A percentile compares a stretch with the other conserved stretches of the same genome.
Evolutionary conservation across 2,797 vertebrate species (phyloP).

Genomic region (Lutjanus campechanus): DNA sequence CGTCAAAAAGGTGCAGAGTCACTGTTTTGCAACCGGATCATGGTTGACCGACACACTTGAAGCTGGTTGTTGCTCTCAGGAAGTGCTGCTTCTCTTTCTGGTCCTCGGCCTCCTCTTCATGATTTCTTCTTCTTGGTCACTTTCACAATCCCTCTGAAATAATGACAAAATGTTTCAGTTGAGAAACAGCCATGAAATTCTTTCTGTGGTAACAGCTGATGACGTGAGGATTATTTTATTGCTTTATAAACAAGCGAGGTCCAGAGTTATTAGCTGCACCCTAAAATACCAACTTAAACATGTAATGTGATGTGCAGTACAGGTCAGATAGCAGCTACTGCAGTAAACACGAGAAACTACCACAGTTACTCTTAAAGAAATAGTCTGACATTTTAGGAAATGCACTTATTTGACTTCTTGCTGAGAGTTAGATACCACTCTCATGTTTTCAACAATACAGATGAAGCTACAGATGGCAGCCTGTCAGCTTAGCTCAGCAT

Average conservation of each 20-base stretch:
- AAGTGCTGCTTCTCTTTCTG: constrained; percentile 93
- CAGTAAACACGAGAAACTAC: neutral
- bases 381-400: neutral
- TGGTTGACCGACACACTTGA: constrained; percentile 1
- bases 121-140: constrained; percentile 92
- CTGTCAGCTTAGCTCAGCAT: neutral
- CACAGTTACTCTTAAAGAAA: neutral
- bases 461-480: neutral
- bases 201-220: constrained; percentile 3
- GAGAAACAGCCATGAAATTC: neutral
- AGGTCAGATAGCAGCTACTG: neutral
- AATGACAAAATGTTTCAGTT: constrained; percentile 14
- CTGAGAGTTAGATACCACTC: neutral
- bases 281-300: neutral
- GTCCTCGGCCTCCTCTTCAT: constrained; percentile 81
- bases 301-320: neutral
- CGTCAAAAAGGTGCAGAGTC: constrained; percentile 35
- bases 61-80: constrained; percentile 79
- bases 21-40: constrained; percentile 42
- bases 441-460: neutral
- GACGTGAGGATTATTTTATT: neutral
- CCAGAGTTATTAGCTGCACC: neutral
- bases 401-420: neutral
- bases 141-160: constrained; percentile 91
- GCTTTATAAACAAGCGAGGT: neutral